These are phyloP conservation scores for Gobiocypris rarus DNA, from an alignment of 2,113 vertebrate genomes.

Conservation along the genomic window DNA sequence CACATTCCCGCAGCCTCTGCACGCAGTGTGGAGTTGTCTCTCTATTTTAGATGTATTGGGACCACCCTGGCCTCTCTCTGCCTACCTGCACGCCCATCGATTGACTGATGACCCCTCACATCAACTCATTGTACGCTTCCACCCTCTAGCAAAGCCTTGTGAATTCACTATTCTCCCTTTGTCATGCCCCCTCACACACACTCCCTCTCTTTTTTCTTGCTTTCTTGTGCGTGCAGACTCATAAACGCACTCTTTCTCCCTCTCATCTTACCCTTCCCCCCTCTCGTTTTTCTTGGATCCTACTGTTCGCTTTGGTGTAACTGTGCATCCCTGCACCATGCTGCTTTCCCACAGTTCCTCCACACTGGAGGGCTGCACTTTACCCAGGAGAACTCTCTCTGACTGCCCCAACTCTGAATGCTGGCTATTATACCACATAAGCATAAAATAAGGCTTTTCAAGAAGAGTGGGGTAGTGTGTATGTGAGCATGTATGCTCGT, in stretches of 20 bases:
- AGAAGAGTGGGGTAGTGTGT: constrained; percentile 37
- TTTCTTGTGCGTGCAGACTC: not conserved
- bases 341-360: constrained; percentile 48
- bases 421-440: constrained; percentile 48
- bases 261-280: not conserved
- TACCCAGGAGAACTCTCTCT: constrained; percentile 33
- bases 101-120: constrained; percentile 51
- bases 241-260: not conserved
- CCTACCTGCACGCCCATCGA: constrained; percentile 22
- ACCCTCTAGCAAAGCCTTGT: constrained; percentile 4
- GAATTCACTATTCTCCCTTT: constrained; percentile 37
- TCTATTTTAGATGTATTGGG: constrained; percentile 47
- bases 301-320: constrained; percentile 13
- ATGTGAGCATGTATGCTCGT: constrained; percentile 21
- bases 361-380: constrained; percentile 44
- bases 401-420: constrained; percentile 27
- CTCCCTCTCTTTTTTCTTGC: not conserved
- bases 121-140: constrained; percentile 33
- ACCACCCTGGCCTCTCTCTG: constrained; percentile 39
- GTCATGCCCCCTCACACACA: constrained; percentile 15
- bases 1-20: not conserved
- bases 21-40: constrained; percentile 21
- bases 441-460: constrained; percentile 35
- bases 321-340: constrained; percentile 44
- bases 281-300: constrained; percentile 17